phyloP scores from a whole-genome alignment of 1,140 invertebrate species.

The Aphaenogaster rudis region DNA sequence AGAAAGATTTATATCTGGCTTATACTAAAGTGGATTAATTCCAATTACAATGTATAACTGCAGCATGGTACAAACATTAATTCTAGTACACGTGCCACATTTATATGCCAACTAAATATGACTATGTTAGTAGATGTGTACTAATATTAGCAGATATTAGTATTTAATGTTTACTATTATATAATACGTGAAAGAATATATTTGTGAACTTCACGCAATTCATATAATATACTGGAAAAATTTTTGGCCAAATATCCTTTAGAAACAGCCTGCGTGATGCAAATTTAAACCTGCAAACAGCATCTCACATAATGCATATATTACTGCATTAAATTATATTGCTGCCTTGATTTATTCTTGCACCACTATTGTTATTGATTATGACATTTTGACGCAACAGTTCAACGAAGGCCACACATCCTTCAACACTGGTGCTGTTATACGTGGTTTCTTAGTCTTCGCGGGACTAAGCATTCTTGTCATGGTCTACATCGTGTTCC shows the following conservation, averaged over 20 bases:
- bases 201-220: background rate
- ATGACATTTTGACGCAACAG: conserved; percentile 28
- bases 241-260: background rate
- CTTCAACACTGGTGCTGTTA: conserved; percentile 83
- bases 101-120: background rate
- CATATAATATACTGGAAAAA: background rate
- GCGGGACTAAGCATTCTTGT: conserved; percentile 85
- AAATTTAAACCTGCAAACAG: background rate
- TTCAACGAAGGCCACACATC: conserved; percentile 65
- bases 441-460: conserved; percentile 87
- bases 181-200: background rate
- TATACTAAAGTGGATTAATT: background rate
- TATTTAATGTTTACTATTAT: background rate
- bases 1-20: background rate
- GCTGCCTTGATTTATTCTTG: background rate
- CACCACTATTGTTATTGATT: background rate
- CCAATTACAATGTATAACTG: background rate
- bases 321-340: background rate
- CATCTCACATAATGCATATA: background rate
- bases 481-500: conserved; percentile 86
- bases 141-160: background rate
- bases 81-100: background rate
- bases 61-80: background rate
- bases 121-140: background rate
- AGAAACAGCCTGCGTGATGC: no score